phyloP scores from a whole-genome alignment of 2,888 invertebrate genomes.

The Cynaeus angustus region DNA sequence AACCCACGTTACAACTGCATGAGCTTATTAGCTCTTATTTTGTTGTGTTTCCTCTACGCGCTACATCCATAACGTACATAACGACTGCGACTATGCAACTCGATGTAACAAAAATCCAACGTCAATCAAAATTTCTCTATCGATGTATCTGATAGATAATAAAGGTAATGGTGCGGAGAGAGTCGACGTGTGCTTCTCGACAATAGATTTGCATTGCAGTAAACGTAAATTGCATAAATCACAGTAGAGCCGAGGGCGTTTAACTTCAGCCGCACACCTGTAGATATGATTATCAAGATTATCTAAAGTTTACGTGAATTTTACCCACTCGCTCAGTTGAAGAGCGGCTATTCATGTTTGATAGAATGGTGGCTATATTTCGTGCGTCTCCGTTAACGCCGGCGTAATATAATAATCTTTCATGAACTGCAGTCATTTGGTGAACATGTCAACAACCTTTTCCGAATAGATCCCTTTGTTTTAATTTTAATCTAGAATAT shows the following conservation, averaged over 20 bases:
- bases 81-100: not conserved
- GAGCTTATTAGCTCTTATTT: not conserved
- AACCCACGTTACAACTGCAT: not conserved
- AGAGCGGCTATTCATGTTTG: no score
- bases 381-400: no score
- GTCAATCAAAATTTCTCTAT: not conserved
- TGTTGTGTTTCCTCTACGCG: not conserved
- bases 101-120: not conserved
- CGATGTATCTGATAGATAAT: not conserved
- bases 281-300: slow-evolving; percentile 23
- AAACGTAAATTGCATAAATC: slow-evolving; percentile 33
- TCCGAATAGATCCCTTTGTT: slow-evolving; percentile 13
- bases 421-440: not conserved
- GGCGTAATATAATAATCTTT: not conserved
- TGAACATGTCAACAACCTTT: slow-evolving; percentile 1
- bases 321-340: no score
- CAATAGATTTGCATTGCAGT: slow-evolving; percentile 29
- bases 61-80: not conserved
- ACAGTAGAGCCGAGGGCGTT: slow-evolving; percentile 22
- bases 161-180: not conserved
- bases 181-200: slow-evolving; percentile 30
- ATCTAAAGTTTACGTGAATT: slow-evolving; percentile 1
- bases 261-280: slow-evolving; percentile 36
- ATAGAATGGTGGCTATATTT: no score
- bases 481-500: slow-evolving; percentile 18